phyloP scores from a whole-genome alignment of 2,113 vertebrate species.

The Salminus brasiliensis region DNA sequence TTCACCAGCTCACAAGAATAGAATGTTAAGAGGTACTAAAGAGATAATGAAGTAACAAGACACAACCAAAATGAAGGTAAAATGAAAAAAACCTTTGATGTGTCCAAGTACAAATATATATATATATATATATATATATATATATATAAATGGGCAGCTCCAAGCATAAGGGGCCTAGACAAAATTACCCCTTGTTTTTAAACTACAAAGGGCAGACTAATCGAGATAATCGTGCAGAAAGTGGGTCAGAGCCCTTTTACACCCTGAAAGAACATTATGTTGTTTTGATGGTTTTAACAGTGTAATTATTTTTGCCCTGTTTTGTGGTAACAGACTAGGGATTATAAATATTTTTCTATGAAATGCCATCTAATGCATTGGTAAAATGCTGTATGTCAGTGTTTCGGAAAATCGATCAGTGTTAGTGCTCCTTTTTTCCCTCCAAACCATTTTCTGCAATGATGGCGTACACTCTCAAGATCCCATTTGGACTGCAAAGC shows the following conservation, averaged over 20 bases:
- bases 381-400: neutral
- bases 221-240: slow-evolving; percentile 49
- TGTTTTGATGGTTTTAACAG: slow-evolving; percentile 5
- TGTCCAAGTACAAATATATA: neutral
- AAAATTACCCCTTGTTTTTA: neutral
- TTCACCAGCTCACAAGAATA: neutral
- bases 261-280: neutral
- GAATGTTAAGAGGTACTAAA: neutral
- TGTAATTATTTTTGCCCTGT: neutral
- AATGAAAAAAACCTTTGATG: neutral
- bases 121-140: too few species aligned
- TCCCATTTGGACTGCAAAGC: neutral
- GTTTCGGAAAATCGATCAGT: neutral
- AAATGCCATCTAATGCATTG: neutral
- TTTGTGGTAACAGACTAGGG: neutral
- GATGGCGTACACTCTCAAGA: neutral
- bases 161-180: neutral
- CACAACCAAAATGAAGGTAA: neutral
- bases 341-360: neutral
- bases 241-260: slow-evolving; percentile 33
- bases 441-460: neutral
- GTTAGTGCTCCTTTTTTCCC: neutral
- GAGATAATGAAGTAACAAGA: neutral
- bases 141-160: neutral
- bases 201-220: slow-evolving; percentile 11